Percentiles rank a stretch among this genome's conserved stretches.
phyloP scores from a whole-genome alignment of 2,797 vertebrate species.

The Acropternis orthonyx region DNA sequence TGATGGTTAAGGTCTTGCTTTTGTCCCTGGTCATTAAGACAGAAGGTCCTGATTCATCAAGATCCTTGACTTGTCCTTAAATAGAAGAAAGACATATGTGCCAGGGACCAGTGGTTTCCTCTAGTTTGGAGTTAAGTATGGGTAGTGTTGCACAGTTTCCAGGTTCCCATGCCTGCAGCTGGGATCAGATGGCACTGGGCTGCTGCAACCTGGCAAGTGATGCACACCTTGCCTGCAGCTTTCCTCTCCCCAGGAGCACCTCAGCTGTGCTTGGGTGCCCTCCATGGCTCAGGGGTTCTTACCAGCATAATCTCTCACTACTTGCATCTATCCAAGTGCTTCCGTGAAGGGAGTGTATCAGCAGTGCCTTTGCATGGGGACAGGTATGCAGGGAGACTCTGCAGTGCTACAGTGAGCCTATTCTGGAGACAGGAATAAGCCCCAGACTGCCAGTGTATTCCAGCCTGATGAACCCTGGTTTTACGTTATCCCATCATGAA shows the following conservation, averaged over 20 bases:
- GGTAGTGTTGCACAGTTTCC: rapidly evolving
- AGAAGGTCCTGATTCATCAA: not conserved
- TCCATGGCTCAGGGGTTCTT: not conserved
- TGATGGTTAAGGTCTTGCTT: not conserved
- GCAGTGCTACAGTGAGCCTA: not conserved
- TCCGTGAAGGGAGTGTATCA: not conserved
- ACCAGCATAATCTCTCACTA: not conserved
- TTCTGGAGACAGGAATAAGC: not conserved
- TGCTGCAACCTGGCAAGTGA: rapidly evolving
- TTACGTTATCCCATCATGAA: not conserved
- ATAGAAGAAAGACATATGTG: not conserved
- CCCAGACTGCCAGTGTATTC: not conserved
- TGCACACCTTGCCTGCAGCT: not conserved
- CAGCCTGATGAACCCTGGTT: not conserved
- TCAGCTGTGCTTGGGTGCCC: not conserved
- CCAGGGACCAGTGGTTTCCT: not conserved
- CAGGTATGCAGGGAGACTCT: not conserved
- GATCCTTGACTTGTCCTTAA: not conserved
- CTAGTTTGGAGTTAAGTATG: not conserved
- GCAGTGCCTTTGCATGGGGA: not conserved
- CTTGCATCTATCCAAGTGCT: rapidly evolving
- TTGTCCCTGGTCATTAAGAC: not conserved
- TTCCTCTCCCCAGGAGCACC: not conserved
- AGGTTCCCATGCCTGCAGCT: not conserved
- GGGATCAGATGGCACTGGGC: no score